These are phyloP conservation scores for Orthonyx spaldingii DNA, from an alignment of 2,113 vertebrate genomes.

Conservation along the genomic window DNA sequence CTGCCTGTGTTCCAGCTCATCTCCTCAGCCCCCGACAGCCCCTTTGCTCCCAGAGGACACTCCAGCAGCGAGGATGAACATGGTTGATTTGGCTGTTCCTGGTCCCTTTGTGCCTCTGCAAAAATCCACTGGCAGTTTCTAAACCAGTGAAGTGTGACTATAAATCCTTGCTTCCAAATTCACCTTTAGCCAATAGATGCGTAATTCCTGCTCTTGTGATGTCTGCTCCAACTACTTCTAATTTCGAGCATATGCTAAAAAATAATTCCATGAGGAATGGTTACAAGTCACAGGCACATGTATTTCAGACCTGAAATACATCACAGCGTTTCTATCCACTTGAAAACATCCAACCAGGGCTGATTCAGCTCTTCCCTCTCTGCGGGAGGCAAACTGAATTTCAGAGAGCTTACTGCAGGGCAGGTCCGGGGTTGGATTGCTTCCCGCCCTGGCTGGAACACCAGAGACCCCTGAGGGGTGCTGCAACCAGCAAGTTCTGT, in stretches of 20 bases:
- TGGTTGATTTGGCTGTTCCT: background rate
- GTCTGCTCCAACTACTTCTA: background rate
- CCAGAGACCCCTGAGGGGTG: fast-evolving
- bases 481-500: background rate
- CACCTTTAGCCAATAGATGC: background rate
- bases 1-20: fast-evolving
- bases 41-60: fast-evolving
- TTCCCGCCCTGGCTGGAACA: background rate
- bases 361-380: slow-evolving; percentile 10
- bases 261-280: background rate
- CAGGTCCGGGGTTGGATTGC: background rate
- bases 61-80: fast-evolving
- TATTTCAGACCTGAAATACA: background rate
- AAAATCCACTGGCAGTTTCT: background rate
- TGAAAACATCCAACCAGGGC: background rate
- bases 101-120: background rate
- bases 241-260: background rate
- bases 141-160: background rate
- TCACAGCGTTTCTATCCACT: background rate
- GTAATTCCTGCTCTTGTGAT: background rate
- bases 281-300: background rate
- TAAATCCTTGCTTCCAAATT: background rate
- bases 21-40: background rate
- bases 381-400: background rate
- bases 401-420: background rate